Evolutionary conservation across 2,888 invertebrate species (phyloP).

Genomic region (Biston betularia): DNA sequence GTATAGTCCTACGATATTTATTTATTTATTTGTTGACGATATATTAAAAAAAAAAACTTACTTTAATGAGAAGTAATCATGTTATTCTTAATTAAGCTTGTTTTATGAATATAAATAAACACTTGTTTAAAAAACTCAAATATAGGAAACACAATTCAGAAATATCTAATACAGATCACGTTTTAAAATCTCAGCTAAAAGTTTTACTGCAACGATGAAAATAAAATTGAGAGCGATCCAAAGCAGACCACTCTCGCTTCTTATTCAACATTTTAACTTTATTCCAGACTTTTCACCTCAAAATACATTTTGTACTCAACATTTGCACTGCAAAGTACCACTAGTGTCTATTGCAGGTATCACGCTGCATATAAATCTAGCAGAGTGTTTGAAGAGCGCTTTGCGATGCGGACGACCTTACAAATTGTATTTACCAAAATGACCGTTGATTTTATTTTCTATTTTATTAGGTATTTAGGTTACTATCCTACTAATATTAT

Average conservation of each 20-base stretch:
- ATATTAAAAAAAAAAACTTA: too few species aligned
- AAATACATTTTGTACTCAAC: slow-evolving; percentile 16
- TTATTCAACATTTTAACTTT: slow-evolving; percentile 11
- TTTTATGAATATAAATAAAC: too few species aligned
- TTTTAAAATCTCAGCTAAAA: background rate
- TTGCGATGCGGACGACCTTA: background rate
- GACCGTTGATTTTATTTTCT: too few species aligned
- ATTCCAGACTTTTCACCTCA: slow-evolving; percentile 15
- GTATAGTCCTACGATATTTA: too few species aligned
- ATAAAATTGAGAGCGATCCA: slow-evolving; percentile 7
- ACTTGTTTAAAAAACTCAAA: background rate
- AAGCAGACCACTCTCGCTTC: slow-evolving; percentile 13
- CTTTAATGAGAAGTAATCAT: too few species aligned
- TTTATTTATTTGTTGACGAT: too few species aligned
- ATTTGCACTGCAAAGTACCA: slow-evolving; percentile 10
- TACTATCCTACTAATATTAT: background rate
- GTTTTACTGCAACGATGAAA: slow-evolving; percentile 4
- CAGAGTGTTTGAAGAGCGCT: slow-evolving; percentile 5
- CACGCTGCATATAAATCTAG: background rate
- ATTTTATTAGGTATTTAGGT: background rate
- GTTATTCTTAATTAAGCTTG: too few species aligned
- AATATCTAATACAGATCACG: background rate
- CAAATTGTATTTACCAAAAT: background rate
- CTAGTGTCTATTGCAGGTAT: slow-evolving; percentile 15
- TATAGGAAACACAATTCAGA: too few species aligned